phyloP scores from a whole-genome alignment of 2,888 invertebrate genomes.

The Lamellibrachia satsuma region DNA sequence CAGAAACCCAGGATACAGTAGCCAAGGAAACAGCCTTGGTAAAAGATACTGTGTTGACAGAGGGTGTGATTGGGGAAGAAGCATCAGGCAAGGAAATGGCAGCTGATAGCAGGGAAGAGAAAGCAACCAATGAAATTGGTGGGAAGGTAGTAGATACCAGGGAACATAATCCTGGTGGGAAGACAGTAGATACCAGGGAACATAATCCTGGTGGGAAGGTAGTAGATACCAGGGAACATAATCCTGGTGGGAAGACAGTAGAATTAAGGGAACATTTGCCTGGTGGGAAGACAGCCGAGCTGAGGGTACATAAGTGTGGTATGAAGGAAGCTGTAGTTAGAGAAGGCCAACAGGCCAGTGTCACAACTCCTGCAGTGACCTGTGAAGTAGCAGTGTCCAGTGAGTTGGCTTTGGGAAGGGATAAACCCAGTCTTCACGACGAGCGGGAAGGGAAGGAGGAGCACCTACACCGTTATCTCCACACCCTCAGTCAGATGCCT shows the following conservation, averaged over 20 bases:
- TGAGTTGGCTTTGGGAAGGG: neutral
- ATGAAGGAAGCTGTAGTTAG: neutral
- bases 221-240: neutral
- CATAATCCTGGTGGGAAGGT: neutral
- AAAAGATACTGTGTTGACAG: neutral
- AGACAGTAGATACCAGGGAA: neutral
- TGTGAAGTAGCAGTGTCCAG: neutral
- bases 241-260: neutral
- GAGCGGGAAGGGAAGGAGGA: conserved; percentile 58
- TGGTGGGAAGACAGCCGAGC: neutral
- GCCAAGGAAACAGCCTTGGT: neutral
- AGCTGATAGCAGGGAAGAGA: neutral
- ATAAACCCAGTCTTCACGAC: neutral
- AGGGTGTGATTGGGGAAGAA: neutral
- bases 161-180: neutral
- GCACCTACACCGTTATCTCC: conserved; percentile 58
- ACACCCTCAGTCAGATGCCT: conserved; percentile 47
- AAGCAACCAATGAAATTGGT: neutral
- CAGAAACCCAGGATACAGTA: neutral
- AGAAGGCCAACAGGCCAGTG: neutral
- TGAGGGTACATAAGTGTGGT: neutral
- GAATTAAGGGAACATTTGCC: neutral
- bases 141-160: neutral
- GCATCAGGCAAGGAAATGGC: neutral
- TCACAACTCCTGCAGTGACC: neutral